These are phyloP conservation scores for Phthorimaea operculella DNA, from an alignment of 1,140 invertebrate species.

Conservation along the genomic window DNA sequence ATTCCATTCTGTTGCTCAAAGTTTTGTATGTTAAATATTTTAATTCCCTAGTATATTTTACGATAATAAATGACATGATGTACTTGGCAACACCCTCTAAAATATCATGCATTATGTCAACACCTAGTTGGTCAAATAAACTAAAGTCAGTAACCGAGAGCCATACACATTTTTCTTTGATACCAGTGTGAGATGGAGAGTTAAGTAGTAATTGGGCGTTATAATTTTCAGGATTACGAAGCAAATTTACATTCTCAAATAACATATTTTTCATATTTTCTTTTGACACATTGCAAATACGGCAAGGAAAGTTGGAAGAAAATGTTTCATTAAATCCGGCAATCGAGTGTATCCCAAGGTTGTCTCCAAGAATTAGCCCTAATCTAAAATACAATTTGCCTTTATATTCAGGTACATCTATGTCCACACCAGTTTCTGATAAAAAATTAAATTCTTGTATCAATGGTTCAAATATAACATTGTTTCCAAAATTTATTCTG, in stretches of 20 bases:
- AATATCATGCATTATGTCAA: slow-evolving; percentile 53
- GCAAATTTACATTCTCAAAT: slow-evolving; percentile 10
- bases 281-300: slow-evolving; percentile 26
- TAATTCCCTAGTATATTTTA: slow-evolving; percentile 27
- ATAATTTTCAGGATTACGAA: slow-evolving; percentile 4
- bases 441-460: slow-evolving; percentile 13
- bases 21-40: slow-evolving; percentile 13
- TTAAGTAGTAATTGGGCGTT: slow-evolving; percentile 10
- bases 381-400: slow-evolving; percentile 28
- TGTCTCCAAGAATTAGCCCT: slow-evolving; percentile 31
- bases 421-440: not conserved
- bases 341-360: slow-evolving; percentile 32
- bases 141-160: slow-evolving; percentile 36
- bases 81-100: slow-evolving; percentile 47
- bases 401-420: slow-evolving; percentile 3
- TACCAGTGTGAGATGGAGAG: slow-evolving; percentile 7
- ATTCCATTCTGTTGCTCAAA: slow-evolving; percentile 16
- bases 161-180: slow-evolving; percentile 43
- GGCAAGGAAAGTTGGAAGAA: slow-evolving; percentile 30
- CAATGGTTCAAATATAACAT: slow-evolving; percentile 10
- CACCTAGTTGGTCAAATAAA: slow-evolving; percentile 36
- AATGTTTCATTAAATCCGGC: slow-evolving; percentile 31
- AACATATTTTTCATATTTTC: slow-evolving; percentile 11
- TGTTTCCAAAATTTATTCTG: slow-evolving; percentile 21
- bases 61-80: slow-evolving; percentile 34